Base-by-base conservation (phyloP, 92 coral and sea anemone species). In the Ricordea florida region DNA sequence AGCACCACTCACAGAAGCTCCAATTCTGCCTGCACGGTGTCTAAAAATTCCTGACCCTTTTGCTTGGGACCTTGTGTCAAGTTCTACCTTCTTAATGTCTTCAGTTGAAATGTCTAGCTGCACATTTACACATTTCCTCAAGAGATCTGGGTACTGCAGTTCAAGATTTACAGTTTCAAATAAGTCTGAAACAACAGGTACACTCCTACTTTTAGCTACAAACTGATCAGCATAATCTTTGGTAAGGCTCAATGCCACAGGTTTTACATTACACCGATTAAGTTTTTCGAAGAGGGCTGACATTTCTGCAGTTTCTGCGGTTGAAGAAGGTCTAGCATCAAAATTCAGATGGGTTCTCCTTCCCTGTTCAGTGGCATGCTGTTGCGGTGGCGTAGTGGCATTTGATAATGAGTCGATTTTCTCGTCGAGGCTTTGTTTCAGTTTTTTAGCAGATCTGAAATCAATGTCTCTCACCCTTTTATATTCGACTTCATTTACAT, bases 21-120 rank as follows among this genome's bases (percentile, higher is more conserved):
- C n/a, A n/a, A n/a, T n/a, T n/a, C n/a, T n/a, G n/a, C n/a, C n/a
- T n/a, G n/a, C n/a, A 3, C 82, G 72, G 25, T 80, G 86, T 8
- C 82, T 61, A 59, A 56, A 80, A 59, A 80, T 71, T 4, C 59
- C 82, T 6, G 51, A 2, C 16, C 82, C 50, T 21, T 58, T 72
- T 32, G 82, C 53, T 29, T 80, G 86, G 9, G 33, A 1, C 10
- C 62, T 42, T 5, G 71, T 71, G 45, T 57, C 70, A 25, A 14
- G 45, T n/a, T n/a, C n/a, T n/a, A n/a, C n/a, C n/a, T n/a, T n/a
- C n/a, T n/a, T n/a, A n/a, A n/a, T n/a, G n/a, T n/a, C n/a, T n/a
- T 74, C 69, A 5, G 52, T 64, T 2, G 74, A 61, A 51, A 82
- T n/a, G 43, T 45, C 25, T 0, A 76, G 28, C 8, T 43, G 31